Percentiles rank a stretch among this genome's conserved stretches.
Evolutionary conservation across 2,888 invertebrate species (phyloP).

Genomic region (Parnassius mnemosyne): DNA sequence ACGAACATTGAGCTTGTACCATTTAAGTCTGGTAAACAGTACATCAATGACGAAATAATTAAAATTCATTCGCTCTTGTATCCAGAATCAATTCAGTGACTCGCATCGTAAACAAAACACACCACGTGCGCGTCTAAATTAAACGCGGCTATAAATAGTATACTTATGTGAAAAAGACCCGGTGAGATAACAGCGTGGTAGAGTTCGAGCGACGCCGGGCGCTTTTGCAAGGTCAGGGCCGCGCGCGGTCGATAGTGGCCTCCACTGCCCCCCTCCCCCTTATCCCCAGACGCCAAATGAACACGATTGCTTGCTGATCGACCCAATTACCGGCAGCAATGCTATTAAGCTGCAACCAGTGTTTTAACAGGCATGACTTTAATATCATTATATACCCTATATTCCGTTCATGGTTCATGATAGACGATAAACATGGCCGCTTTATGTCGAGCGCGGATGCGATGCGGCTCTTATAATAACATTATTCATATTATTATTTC

Average conservation of each 20-base stretch:
- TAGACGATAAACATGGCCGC: slow-evolving; percentile 3
- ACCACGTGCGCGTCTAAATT: slow-evolving; percentile 11
- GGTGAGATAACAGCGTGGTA: slow-evolving; percentile 6
- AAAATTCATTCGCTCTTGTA: background rate
- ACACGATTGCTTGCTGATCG: slow-evolving; percentile 6
- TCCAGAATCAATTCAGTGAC: background rate
- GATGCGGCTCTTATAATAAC: too few species aligned
- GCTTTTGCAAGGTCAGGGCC: slow-evolving; percentile 29
- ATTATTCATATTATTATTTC: too few species aligned
- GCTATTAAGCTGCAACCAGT: background rate
- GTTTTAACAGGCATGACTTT: background rate
- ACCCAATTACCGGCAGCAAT: slow-evolving; percentile 6
- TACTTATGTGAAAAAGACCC: slow-evolving; percentile 5
- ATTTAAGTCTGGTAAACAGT: background rate
- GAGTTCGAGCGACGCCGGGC: slow-evolving; percentile 12
- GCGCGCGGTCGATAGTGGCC: slow-evolving; percentile 28
- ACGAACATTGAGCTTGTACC: too few species aligned
- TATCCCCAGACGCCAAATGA: background rate
- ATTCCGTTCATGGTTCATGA: background rate
- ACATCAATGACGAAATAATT: background rate
- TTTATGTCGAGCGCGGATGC: background rate
- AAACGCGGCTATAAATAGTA: slow-evolving; percentile 8
- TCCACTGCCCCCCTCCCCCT: background rate
- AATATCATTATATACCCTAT: background rate
- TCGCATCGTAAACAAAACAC: slow-evolving; percentile 10